Evolutionary conservation across 2,113 vertebrate genomes (phyloP).

Genomic region (Ammospiza caudacuta): DNA sequence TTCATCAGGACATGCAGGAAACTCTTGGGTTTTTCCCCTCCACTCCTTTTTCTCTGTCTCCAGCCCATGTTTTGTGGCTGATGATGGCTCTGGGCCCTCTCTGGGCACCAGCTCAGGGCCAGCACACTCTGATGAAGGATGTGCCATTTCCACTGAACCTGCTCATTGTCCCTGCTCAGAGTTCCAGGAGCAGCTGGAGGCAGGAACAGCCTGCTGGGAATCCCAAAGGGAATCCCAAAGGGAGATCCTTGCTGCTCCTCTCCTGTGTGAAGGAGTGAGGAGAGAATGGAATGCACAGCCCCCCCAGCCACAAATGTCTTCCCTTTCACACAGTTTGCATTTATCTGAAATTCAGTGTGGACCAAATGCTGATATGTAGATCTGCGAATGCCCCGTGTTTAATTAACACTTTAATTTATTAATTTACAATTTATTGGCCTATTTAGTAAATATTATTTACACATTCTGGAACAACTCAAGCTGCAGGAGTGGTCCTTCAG

Average conservation of each 20-base stretch:
- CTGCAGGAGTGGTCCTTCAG: background rate
- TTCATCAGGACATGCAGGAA: background rate
- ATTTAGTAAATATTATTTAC: background rate
- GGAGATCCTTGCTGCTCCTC: background rate
- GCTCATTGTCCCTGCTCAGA: accelerated
- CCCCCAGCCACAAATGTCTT: accelerated
- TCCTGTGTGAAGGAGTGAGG: accelerated
- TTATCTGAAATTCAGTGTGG: background rate
- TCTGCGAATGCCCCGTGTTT: background rate
- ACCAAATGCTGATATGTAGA: background rate
- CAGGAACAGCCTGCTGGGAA: background rate
- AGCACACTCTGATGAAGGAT: accelerated
- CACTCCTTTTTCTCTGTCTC: background rate
- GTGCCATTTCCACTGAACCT: background rate
- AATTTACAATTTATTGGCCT: background rate
- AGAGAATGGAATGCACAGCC: accelerated
- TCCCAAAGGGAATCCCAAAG: background rate
- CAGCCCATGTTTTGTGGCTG: background rate
- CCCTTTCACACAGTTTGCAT: background rate
- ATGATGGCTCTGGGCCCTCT: background rate
- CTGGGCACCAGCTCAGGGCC: background rate
- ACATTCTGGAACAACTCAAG: background rate
- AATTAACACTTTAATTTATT: background rate
- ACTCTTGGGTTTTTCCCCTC: accelerated
- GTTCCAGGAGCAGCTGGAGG: background rate